phyloP scores from a whole-genome alignment of 2,797 vertebrate species.

The Epinephelus awoara region DNA sequence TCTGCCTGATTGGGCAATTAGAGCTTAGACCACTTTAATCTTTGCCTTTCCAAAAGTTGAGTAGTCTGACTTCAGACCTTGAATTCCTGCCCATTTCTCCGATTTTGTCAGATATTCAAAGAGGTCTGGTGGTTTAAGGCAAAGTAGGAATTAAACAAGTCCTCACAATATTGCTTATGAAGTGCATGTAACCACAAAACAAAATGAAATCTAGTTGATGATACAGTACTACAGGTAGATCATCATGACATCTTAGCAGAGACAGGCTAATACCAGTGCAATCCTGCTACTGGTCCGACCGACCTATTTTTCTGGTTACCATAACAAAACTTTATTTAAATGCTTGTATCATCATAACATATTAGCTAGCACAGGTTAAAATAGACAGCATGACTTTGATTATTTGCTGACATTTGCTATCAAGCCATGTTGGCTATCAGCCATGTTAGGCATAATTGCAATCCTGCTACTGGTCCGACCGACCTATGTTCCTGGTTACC shows the following conservation, averaged over 20 bases:
- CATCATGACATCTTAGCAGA: not conserved
- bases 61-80: not conserved
- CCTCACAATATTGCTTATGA: not conserved
- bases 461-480: too few relatives aligned
- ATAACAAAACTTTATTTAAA: too few relatives aligned
- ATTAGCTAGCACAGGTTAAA: too few relatives aligned
- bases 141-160: not conserved
- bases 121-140: not conserved
- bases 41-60: not conserved
- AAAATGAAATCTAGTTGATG: not conserved
- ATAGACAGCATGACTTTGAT: too few relatives aligned
- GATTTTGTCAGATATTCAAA: conserved; percentile 3
- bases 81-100: conserved; percentile 1
- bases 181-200: not conserved
- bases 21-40: not conserved
- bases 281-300: too few relatives aligned
- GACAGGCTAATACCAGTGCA: not conserved
- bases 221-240: not conserved
- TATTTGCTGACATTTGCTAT: too few relatives aligned
- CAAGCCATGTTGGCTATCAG: too few relatives aligned
- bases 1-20: conserved; percentile 12
- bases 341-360: too few relatives aligned
- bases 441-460: too few relatives aligned
- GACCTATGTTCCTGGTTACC: too few relatives aligned
- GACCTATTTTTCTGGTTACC: too few relatives aligned